Base-by-base conservation (phyloP, 1,140 invertebrate genomes). In the Zaprionus lachaisei region DNA sequence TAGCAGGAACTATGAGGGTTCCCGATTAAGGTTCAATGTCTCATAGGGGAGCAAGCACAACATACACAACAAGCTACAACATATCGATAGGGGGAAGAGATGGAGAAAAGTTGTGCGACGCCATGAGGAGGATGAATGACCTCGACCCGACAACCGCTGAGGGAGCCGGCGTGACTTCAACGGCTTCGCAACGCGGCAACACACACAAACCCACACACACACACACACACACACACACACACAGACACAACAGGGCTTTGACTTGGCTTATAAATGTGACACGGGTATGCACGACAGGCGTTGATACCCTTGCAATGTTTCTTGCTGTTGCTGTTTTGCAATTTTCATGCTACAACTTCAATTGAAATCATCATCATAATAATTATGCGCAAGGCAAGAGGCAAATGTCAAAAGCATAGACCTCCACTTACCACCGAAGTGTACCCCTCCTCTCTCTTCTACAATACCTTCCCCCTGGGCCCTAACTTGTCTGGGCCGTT, bases 381-480 rank as follows among this genome's bases (percentile, higher is more conserved):
- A 67, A 72, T 77, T 67, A 72, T n/a, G 37, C 65, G 72, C 72
- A 34, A 49, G 57, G 44, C 72, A 62, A 70, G 31, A 73, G 60
- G 3, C 63, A 77, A 72, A 77, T 77, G 74, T 67, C 74, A 77
- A 72, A 77, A 67, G 12, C 44, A 72, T 47, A 38, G 74, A 65
- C 69, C 62, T 54, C 60, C 58, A 49, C 31, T 69, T 26, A 47
- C 62, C 54, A 57, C 41, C 55, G 34, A 6, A 61, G 20, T 60
- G 34, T 41, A 20, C 47, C 57, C 57, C 5, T 20, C 44, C 28
- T 31, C 28, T 31, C 28, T 31, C 28, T 31, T 31, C 28, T 31
- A 26, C 24, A 26, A 26, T 26, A 31, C 28, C 7, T 31, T 9
- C 7, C 15, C 2, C n/a, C 24, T 15, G 24, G 14, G 22, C 24